A percentile compares a stretch with the other conserved stretches of the same genome.
These are phyloP conservation scores for Beaufortia kweichowensis DNA, from an alignment of 2,113 vertebrate species.

Conservation along the genomic window DNA sequence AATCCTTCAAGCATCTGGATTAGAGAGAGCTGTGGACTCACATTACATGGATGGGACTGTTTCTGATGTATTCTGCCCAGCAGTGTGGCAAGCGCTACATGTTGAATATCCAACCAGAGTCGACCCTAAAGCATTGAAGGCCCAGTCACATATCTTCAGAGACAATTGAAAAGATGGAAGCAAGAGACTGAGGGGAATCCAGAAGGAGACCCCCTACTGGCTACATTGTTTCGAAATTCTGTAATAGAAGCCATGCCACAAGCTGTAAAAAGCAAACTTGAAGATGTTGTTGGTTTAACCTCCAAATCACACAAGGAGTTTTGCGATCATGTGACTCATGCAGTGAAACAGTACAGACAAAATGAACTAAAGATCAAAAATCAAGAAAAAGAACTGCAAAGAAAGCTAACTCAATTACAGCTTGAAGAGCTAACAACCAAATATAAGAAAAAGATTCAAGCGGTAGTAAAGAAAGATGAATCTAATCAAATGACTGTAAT, in stretches of 20 bases:
- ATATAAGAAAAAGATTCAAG: background rate
- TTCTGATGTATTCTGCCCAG: too few species aligned
- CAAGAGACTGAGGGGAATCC: background rate
- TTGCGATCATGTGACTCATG: background rate
- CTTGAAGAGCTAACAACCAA: background rate
- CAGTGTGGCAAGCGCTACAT: too few species aligned
- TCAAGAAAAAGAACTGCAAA: background rate
- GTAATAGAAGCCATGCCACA: background rate
- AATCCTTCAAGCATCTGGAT: too few species aligned
- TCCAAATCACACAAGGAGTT: background rate
- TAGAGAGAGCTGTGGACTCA: too few species aligned
- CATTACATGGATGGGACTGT: too few species aligned
- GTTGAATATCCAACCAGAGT: too few species aligned
- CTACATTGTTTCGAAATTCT: background rate
- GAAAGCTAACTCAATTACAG: background rate
- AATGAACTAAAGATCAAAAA: background rate
- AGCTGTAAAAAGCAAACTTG: background rate
- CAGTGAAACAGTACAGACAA: background rate
- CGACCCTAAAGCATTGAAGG: background rate
- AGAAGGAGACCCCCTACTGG: background rate
- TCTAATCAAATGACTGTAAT: background rate
- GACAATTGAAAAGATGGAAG: background rate
- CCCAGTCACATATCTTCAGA: background rate
- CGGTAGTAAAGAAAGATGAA: background rate
- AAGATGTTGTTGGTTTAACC: background rate